Percentiles rank a stretch among this genome's conserved stretches.
phyloP scores from a whole-genome alignment of 2,888 invertebrate genomes.

The Amphimallon solstitiale region DNA sequence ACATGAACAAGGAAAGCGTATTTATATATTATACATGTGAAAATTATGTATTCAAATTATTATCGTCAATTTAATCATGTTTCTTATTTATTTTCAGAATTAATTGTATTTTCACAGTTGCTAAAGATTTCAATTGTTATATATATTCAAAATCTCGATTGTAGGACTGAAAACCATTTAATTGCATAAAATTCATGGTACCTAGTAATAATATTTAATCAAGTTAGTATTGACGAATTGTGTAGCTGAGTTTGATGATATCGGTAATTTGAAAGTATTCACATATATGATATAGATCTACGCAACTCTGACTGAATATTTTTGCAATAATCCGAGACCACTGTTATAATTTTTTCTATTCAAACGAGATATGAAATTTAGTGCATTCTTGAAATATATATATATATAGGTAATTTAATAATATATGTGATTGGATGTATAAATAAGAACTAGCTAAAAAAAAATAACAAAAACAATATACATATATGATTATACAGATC shows the following conservation, averaged over 20 bases:
- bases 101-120: too few species aligned
- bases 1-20: constrained; percentile 25
- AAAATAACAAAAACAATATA: constrained; percentile 21
- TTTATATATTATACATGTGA: constrained; percentile 27
- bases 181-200: too few species aligned
- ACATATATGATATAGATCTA: constrained; percentile 20
- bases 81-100: background rate
- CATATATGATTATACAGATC: constrained; percentile 21
- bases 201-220: too few species aligned
- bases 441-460: constrained; percentile 36
- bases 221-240: too few species aligned
- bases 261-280: constrained; percentile 35
- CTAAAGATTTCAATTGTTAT: too few species aligned
- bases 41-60: constrained; percentile 25
- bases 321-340: constrained; percentile 38
- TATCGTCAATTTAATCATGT: background rate
- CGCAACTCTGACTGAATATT: constrained; percentile 39
- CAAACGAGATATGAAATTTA: constrained; percentile 35
- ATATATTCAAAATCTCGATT: background rate
- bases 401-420: constrained; percentile 10
- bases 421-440: constrained; percentile 42
- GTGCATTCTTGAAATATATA: constrained; percentile 54
- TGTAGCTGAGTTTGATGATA: background rate
- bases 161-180: too few species aligned
- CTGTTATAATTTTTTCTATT: constrained; percentile 23